Conservation (phyloP, 2,888 invertebrate genomes). For the Auanema freiburgensis region DNA sequence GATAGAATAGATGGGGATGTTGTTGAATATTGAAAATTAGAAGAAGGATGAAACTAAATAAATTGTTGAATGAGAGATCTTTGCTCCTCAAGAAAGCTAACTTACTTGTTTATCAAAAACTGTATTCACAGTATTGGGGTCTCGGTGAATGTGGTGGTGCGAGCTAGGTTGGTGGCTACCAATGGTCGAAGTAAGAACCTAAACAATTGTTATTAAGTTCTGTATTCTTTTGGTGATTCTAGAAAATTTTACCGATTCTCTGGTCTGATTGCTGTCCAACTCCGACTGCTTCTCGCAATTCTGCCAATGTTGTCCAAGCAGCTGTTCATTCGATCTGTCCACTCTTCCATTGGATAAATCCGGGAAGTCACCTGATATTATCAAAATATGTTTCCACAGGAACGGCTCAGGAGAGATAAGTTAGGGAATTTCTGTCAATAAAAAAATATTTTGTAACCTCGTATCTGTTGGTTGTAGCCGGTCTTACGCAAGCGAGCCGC, state of each 20-base stretch:
- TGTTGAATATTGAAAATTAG: too few species aligned
- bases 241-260: conserved; percentile 47
- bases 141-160: conserved; percentile 56
- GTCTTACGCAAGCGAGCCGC: conserved; percentile 64
- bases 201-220: conserved; percentile 5
- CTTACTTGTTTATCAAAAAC: too few species aligned
- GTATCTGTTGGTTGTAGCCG: conserved; percentile 59
- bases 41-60: too few species aligned
- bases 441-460: conserved; percentile 24
- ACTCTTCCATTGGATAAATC: conserved; percentile 41
- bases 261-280: conserved; percentile 52
- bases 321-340: conserved; percentile 59
- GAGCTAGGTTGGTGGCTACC: conserved; percentile 54
- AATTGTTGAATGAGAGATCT: too few species aligned
- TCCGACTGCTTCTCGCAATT: conserved; percentile 50
- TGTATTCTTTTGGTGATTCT: background rate
- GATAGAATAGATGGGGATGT: too few species aligned
- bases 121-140: conserved; percentile 49
- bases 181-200: conserved; percentile 56
- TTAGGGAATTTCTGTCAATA: background rate
- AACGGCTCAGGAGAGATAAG: conserved; percentile 32
- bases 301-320: conserved; percentile 62
- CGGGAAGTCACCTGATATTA: conserved; percentile 42
- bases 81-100: too few species aligned
- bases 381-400: too few species aligned